phyloP scores from a whole-genome alignment of 1,140 invertebrate genomes.

The Vanessa atalanta region DNA sequence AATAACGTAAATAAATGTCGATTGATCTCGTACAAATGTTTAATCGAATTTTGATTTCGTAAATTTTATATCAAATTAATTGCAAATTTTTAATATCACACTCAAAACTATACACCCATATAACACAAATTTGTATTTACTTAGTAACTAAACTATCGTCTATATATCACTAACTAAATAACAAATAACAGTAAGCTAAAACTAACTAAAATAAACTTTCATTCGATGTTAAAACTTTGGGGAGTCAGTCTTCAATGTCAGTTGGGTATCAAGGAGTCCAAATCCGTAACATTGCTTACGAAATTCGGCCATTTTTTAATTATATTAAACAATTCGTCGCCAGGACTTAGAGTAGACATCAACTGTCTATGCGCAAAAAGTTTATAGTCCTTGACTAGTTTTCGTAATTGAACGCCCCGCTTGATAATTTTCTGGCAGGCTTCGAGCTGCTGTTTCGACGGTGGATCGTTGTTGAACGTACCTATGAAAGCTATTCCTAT shows the following conservation, averaged over 20 bases:
- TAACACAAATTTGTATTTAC: background rate
- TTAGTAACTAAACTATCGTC: background rate
- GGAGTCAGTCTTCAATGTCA: background rate
- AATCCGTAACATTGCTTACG: conserved; percentile 51
- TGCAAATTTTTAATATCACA: too few relatives aligned
- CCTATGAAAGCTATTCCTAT: conserved; percentile 87
- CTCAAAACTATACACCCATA: too few relatives aligned
- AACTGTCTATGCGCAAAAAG: conserved; percentile 84
- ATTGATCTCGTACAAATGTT: too few relatives aligned
- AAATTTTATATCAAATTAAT: too few relatives aligned
- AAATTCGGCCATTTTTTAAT: conserved; percentile 84
- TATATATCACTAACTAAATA: background rate
- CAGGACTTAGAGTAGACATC: conserved; percentile 83
- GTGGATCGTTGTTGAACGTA: conserved; percentile 78
- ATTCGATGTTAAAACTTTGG: too few relatives aligned
- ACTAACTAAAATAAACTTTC: background rate
- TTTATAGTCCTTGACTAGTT: conserved; percentile 82
- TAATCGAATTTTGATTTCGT: too few relatives aligned
- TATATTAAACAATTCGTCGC: conserved; percentile 80
- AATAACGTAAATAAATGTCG: too few relatives aligned
- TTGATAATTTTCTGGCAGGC: conserved; percentile 81
- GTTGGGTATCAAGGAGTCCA: conserved; percentile 46
- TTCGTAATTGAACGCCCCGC: conserved; percentile 77
- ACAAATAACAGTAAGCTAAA: background rate
- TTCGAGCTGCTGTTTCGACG: conserved; percentile 78